A percentile compares a stretch with the other conserved stretches of the same genome.
phyloP scores from a whole-genome alignment of 2,888 invertebrate genomes.

The Beris morrisii region DNA sequence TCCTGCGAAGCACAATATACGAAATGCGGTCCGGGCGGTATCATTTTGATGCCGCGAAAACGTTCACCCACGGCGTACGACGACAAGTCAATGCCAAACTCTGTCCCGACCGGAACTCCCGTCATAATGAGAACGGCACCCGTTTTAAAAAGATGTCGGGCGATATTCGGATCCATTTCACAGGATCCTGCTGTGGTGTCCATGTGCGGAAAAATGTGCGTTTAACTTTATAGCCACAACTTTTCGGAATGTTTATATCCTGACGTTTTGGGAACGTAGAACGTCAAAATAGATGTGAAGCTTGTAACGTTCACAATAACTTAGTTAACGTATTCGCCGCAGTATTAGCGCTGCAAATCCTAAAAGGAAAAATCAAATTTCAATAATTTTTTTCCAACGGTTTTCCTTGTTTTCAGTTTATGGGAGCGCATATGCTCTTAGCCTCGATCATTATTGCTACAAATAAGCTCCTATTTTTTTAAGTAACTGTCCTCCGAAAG shows the following conservation, averaged over 20 bases:
- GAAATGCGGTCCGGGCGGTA: slow-evolving; percentile 94
- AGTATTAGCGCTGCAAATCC: not conserved
- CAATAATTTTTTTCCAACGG: too few relatives aligned
- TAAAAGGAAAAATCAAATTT: too few relatives aligned
- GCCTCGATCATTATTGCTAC: too few relatives aligned
- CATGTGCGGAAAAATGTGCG: not conserved
- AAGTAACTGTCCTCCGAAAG: too few relatives aligned
- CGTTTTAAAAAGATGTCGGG: slow-evolving; percentile 73
- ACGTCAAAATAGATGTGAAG: too few relatives aligned
- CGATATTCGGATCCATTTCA: slow-evolving; percentile 75
- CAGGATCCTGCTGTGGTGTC: slow-evolving; percentile 39
- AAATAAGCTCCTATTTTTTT: too few relatives aligned
- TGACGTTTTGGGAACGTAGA: too few relatives aligned
- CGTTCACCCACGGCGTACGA: slow-evolving; percentile 85
- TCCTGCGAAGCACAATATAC: slow-evolving; percentile 80
- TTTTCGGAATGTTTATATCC: too few relatives aligned
- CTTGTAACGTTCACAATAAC: too few relatives aligned
- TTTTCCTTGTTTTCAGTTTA: too few relatives aligned
- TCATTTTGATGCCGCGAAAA: slow-evolving; percentile 95
- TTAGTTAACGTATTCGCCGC: not conserved
- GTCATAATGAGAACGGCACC: slow-evolving; percentile 83
- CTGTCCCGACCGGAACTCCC: slow-evolving; percentile 85
- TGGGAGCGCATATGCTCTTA: too few relatives aligned
- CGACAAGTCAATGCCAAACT: slow-evolving; percentile 93
- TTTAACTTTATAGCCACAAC: too few relatives aligned